Percentiles rank a stretch among this genome's conserved stretches.
These are phyloP conservation scores for Littorina saxatilis DNA, from an alignment of 1,140 invertebrate genomes.

Conservation along the genomic window DNA sequence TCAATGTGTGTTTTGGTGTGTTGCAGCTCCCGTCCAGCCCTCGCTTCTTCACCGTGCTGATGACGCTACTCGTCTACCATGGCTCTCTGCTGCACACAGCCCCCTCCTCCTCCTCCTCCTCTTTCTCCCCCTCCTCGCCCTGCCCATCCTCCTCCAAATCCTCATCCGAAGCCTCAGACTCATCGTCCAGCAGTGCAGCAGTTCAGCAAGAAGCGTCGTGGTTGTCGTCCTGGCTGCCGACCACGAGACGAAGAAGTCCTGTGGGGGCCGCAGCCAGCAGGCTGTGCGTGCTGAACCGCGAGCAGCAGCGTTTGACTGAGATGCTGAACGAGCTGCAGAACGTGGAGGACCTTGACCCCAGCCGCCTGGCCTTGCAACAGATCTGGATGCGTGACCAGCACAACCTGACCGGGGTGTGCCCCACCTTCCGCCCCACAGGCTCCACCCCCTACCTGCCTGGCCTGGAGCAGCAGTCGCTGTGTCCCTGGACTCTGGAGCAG, in stretches of 20 bases:
- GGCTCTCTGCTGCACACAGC: not conserved
- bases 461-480: slow-evolving; percentile 38
- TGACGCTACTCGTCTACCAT: slow-evolving; percentile 14
- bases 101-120: not conserved
- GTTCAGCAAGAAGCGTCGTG: too few relatives aligned
- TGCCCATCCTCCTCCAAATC: not conserved
- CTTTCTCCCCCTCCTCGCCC: not conserved
- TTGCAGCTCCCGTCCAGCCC: slow-evolving; percentile 10
- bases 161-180: not conserved
- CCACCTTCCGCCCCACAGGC: slow-evolving; percentile 11
- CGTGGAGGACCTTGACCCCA: slow-evolving; percentile 26
- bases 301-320: slow-evolving; percentile 26
- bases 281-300: slow-evolving; percentile 15
- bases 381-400: slow-evolving; percentile 17
- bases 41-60: not conserved
- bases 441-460: not conserved
- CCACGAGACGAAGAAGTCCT: not conserved
- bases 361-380: slow-evolving; percentile 13
- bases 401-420: slow-evolving; percentile 34
- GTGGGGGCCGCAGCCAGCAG: not conserved
- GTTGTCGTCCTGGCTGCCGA: not conserved
- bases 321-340: slow-evolving; percentile 37
- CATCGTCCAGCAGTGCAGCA: not conserved
- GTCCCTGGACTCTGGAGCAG: slow-evolving; percentile 37
- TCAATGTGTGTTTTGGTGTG: too few relatives aligned